Conservation (phyloP, 2,888 invertebrate genomes). For the Colletes collaris region DNA sequence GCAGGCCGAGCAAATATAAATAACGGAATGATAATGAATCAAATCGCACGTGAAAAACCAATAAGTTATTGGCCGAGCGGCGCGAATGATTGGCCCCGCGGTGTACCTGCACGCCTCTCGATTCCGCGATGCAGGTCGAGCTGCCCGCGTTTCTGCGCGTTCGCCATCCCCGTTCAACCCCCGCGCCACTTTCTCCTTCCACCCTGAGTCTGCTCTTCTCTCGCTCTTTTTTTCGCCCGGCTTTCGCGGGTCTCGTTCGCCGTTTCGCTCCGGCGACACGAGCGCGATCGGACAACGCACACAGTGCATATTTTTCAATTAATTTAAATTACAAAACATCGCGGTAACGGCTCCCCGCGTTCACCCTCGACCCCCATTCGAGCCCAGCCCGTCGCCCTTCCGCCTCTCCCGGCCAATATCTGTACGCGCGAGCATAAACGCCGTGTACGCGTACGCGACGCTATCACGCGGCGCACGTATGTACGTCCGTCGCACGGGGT, state of each 20-base stretch:
- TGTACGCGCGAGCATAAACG: constrained; percentile 59
- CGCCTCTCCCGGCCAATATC: constrained; percentile 49
- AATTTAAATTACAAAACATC: constrained; percentile 82
- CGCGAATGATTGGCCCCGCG: constrained; percentile 79
- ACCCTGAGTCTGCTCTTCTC: constrained; percentile 19
- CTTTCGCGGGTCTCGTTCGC: constrained; percentile 52
- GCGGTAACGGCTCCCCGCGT: constrained; percentile 72
- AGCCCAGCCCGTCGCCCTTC: constrained; percentile 9
- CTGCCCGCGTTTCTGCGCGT: constrained; percentile 42
- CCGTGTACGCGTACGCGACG: constrained; percentile 26
- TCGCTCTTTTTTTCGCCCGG: constrained; percentile 29
- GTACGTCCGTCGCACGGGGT: constrained; percentile 54
- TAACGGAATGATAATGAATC: constrained; percentile 82
- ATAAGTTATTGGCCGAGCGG: constrained; percentile 80
- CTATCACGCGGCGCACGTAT: constrained; percentile 61
- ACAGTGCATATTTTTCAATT: constrained; percentile 82
- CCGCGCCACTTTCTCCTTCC: constrained; percentile 7
- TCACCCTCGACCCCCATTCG: constrained; percentile 38
- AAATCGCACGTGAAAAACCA: constrained; percentile 81
- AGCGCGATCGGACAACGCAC: constrained; percentile 77
- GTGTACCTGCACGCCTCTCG: constrained; percentile 57
- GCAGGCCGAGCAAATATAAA: constrained; percentile 78
- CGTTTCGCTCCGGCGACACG: constrained; percentile 64
- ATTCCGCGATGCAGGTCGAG: constrained; percentile 40
- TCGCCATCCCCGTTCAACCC: not conserved